A percentile compares a stretch with the other conserved stretches of the same genome.
These are phyloP conservation scores for Steromphala cineraria DNA, from an alignment of 2,888 invertebrate species.

Conservation along the genomic window DNA sequence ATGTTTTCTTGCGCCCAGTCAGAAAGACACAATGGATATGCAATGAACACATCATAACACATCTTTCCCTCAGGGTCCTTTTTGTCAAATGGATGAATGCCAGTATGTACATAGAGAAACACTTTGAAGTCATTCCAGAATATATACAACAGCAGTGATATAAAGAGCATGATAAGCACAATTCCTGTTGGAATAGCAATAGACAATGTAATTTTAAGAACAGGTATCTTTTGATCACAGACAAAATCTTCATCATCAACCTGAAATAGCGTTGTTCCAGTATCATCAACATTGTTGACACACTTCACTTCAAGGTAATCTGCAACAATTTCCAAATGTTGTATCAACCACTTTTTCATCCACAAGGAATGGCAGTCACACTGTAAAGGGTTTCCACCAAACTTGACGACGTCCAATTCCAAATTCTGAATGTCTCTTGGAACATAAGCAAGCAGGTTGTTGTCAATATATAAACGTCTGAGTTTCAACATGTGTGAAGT, in stretches of 20 bases:
- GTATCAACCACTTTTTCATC: constrained; percentile 30
- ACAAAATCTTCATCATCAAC: constrained; percentile 27
- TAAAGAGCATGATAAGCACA: constrained; percentile 14
- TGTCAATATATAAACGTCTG: constrained; percentile 20
- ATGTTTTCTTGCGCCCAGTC: constrained; percentile 1
- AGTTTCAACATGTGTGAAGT: neutral
- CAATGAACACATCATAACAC: constrained; percentile 3
- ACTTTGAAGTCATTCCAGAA: constrained; percentile 23
- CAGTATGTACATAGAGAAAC: constrained; percentile 27
- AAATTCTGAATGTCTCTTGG: neutral
- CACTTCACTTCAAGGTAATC: constrained; percentile 30
- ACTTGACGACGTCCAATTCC: neutral
- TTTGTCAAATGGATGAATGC: constrained; percentile 30
- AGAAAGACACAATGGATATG: neutral
- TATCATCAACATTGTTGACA: constrained; percentile 19
- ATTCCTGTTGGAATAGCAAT: neutral
- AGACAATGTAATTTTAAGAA: neutral
- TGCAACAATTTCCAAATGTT: neutral
- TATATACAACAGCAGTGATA: neutral
- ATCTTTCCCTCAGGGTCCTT: neutral
- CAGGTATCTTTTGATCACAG: constrained; percentile 16
- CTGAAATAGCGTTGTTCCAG: neutral
- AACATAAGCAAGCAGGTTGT: constrained; percentile 27
- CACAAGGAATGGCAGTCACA: constrained; percentile 35
- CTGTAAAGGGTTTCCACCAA: constrained; percentile 29